A percentile compares a stretch with the other conserved stretches of the same genome.
Conservation (phyloP, 2,113 vertebrate genomes). For the Ahaetulla prasina region DNA sequence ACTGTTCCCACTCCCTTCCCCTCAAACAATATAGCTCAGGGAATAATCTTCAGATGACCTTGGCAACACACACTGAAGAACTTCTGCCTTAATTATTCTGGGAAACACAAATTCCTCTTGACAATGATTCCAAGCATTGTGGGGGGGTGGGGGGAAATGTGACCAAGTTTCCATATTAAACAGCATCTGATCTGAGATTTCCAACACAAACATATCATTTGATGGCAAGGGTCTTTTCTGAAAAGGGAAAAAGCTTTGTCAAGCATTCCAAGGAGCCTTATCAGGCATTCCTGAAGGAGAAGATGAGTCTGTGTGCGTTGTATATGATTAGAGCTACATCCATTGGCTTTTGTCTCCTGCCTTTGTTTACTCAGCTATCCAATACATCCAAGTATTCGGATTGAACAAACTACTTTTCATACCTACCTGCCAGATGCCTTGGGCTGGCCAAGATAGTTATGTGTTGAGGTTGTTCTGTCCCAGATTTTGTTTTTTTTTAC, state of each 20-base stretch:
- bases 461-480: neutral
- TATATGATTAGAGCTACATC: neutral
- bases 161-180: constrained; percentile 41
- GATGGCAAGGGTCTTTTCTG: neutral
- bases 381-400: neutral
- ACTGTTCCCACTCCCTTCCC: constrained; percentile 20
- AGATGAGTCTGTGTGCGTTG: neutral
- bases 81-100: constrained; percentile 60
- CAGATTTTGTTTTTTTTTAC: neutral
- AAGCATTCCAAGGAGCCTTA: neutral
- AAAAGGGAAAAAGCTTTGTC: neutral
- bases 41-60: constrained; percentile 64
- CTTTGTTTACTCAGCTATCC: neutral
- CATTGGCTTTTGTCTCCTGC: neutral
- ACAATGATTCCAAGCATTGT: constrained; percentile 47
- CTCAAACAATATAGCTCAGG: constrained; percentile 54
- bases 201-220: neutral
- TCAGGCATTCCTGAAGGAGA: neutral
- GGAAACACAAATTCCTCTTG: constrained; percentile 45
- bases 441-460: neutral
- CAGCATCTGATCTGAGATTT: constrained; percentile 34
- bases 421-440: neutral
- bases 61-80: constrained; percentile 52
- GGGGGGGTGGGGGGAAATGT: neutral
- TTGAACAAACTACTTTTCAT: neutral